Percentiles rank a stretch among this genome's conserved stretches.
These are phyloP conservation scores for Pinctada fucata DNA, from an alignment of 2,888 invertebrate species.

Conservation along the genomic window DNA sequence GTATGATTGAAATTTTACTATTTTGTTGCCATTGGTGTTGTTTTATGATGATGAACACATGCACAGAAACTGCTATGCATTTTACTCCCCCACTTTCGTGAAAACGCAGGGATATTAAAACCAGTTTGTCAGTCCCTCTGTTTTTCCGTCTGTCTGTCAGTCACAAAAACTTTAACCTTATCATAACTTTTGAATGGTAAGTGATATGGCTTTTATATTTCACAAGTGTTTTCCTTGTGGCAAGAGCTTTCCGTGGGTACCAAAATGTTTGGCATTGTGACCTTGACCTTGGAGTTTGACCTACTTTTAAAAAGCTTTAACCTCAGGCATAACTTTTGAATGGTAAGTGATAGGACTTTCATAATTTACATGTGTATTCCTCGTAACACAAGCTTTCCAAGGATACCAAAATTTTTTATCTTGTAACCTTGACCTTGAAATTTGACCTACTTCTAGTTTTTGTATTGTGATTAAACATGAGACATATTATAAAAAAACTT, in stretches of 20 bases:
- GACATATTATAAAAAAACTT: too few species aligned
- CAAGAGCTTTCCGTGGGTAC: neutral
- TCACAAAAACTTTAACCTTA: constrained; percentile 3
- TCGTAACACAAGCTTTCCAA: neutral
- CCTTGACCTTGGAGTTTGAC: neutral
- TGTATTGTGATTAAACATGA: too few species aligned
- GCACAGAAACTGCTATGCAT: neutral
- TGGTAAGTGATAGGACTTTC: neutral
- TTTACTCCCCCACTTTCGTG: neutral
- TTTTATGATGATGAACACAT: too few species aligned
- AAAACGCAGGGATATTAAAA: neutral
- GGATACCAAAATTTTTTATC: neutral
- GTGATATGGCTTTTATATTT: neutral
- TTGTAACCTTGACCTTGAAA: neutral
- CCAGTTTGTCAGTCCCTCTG: neutral
- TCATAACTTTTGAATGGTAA: neutral
- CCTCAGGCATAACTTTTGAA: neutral
- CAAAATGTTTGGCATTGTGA: neutral
- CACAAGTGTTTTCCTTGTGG: neutral
- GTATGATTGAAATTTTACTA: too few species aligned
- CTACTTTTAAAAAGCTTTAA: neutral
- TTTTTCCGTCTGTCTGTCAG: neutral
- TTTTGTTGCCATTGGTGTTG: too few species aligned
- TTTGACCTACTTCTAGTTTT: neutral
- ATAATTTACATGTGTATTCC: neutral